phyloP scores from a whole-genome alignment of 2,888 invertebrate species.

The Drosophila yooni region DNA sequence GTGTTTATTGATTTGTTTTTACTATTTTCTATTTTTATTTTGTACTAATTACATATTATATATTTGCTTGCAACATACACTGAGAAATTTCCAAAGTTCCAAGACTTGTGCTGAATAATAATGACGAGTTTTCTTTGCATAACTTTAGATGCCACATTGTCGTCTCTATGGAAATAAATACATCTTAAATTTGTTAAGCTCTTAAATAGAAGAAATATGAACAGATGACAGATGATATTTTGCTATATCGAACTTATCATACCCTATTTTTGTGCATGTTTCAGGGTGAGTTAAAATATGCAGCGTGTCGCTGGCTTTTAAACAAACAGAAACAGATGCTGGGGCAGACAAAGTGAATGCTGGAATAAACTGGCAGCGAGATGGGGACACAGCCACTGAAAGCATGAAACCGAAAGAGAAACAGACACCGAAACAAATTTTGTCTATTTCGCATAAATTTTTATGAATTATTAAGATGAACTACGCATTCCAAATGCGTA shows the following conservation, averaged over 20 bases:
- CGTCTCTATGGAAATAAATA: not conserved
- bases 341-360: conserved; percentile 13
- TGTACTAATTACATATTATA: too few relatives aligned
- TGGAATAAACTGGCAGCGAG: conserved; percentile 17
- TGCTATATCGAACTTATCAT: not conserved
- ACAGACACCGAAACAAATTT: conserved; percentile 34
- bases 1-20: too few relatives aligned
- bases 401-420: not conserved
- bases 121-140: too few relatives aligned
- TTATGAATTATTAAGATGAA: conserved; percentile 75
- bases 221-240: not conserved
- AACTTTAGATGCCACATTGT: too few relatives aligned
- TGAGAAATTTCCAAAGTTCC: too few relatives aligned
- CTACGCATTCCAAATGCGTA: conserved; percentile 54
- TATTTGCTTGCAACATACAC: too few relatives aligned
- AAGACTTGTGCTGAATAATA: too few relatives aligned
- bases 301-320: conserved; percentile 12
- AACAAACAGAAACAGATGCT: conserved; percentile 32
- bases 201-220: not conserved
- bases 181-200: not conserved
- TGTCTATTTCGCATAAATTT: conserved; percentile 75
- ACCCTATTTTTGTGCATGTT: not conserved
- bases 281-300: conserved; percentile 31
- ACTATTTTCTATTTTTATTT: too few relatives aligned
- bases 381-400: conserved; percentile 1